Evolutionary conservation across 92 coral and sea anemone genomes (phyloP), one percentile per base, ranked within the genome.

Genomic region (Parazoanthus swiftii): DNA sequence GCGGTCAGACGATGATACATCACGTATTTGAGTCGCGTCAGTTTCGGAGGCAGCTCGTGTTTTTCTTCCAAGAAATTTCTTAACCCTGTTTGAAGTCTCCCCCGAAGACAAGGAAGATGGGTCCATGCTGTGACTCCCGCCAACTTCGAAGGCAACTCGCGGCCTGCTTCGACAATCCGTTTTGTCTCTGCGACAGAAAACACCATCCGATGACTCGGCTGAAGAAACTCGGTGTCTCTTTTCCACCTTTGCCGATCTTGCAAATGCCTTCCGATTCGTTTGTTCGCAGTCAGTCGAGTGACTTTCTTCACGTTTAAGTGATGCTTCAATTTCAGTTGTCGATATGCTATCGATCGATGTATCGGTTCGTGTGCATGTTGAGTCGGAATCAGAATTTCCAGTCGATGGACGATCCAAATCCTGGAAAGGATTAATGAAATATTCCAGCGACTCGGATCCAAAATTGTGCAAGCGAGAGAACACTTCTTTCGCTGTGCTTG

Each of bases 341-440:
- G 86, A 82, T 66, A 82, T 9, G 11, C 77, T 82, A 72, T 82
- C 86, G 16, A 82, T 33, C n/a, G 86, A 67, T 14, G 77, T 39
- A 29, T 82, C 76, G 38, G 36, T 37, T n/a, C 6, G 14, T 8
- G 58, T 65, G 72, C 76, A 82, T 14, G 51, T 25, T 16, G 86
- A 82, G 11, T 82, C 63, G 23, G 63, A 67, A 68, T 65, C 86
- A 2, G 86, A 82, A 37, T 72, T 71, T 43, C 58, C 65, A 42
- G 11, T 46, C n/a, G 77, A 43, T 1, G 86, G 54, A 42, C 77
- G 50, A 14, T 82, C 48, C 21, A 68, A 16, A 23, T 65, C 77
- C 21, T 68, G 38, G 10, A 72, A 23, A 68, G 86, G 77, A 66
- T 82, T 82, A 25, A 82, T 82, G 16, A 82, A 67, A 43, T 82